phyloP scores from a whole-genome alignment of 1,140 invertebrate genomes.

The Dendrolimus punctatus region DNA sequence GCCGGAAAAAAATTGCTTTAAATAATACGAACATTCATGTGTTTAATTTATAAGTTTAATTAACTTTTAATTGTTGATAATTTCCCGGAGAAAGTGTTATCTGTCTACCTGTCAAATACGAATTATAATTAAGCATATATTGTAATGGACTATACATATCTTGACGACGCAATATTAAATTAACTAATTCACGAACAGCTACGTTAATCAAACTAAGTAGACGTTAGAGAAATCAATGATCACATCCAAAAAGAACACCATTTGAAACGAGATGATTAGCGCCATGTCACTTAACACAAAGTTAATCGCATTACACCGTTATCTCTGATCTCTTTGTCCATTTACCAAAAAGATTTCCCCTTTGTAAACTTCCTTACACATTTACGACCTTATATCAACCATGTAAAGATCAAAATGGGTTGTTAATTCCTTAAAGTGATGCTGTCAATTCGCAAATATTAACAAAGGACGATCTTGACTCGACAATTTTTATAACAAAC shows the following conservation, averaged over 20 bases:
- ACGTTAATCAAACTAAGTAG: no score
- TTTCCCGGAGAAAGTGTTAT: no score
- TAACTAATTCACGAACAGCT: no score
- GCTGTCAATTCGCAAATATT: constrained; percentile 42
- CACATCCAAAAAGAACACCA: constrained; percentile 12
- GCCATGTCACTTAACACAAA: constrained; percentile 45
- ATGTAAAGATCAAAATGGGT: constrained; percentile 21
- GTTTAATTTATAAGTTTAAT: no score
- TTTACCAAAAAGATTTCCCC: constrained; percentile 21
- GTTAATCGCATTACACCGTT: constrained; percentile 58
- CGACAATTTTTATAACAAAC: neutral
- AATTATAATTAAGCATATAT: no score
- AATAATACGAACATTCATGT: no score
- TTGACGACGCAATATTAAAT: no score
- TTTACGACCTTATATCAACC: constrained; percentile 12
- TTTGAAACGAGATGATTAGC: constrained; percentile 54
- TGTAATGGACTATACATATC: no score
- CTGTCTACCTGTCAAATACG: no score
- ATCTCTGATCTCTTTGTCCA: constrained; percentile 53
- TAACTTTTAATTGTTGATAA: no score
- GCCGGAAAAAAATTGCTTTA: no score
- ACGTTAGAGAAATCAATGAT: no score
- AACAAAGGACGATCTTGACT: constrained; percentile 28
- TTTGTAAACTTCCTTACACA: neutral
- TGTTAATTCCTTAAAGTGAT: constrained; percentile 14